Conservation (phyloP, 2,797 vertebrate species). For the Protonibea diacanthus region DNA sequence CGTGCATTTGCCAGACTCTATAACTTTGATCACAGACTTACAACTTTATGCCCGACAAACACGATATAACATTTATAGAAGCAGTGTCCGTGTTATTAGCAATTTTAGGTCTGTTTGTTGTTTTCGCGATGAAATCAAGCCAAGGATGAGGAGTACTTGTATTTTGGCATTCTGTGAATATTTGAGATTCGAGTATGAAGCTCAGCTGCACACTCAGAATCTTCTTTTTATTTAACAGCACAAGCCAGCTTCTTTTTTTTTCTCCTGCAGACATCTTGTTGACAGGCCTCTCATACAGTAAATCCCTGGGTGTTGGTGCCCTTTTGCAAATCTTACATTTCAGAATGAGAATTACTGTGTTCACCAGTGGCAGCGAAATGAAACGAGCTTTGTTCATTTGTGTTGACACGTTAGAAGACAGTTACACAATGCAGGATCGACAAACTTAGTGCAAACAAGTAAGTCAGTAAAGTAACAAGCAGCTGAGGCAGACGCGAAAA, state of each 20-base stretch:
- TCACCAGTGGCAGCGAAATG: background rate
- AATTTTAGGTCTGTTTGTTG: background rate
- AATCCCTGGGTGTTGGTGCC: background rate
- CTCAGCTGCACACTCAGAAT: background rate
- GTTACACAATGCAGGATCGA: background rate
- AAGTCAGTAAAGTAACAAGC: background rate
- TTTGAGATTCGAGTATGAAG: conserved; percentile 7
- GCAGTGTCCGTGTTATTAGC: background rate
- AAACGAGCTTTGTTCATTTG: conserved; percentile 8
- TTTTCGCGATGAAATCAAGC: background rate
- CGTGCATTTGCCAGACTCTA: background rate
- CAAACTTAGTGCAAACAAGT: background rate
- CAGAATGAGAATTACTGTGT: conserved; percentile 1
- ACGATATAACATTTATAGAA: background rate
- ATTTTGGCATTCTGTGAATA: conserved; percentile 4
- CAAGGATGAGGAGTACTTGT: conserved; percentile 2
- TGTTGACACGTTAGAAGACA: background rate
- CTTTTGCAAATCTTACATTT: background rate
- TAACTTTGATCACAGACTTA: background rate
- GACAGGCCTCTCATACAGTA: background rate
- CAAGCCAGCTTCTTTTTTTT: background rate
- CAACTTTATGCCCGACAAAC: background rate
- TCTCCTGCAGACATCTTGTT: conserved; percentile 18
- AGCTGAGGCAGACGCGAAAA: background rate
- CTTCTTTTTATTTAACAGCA: conserved; percentile 5